phyloP scores from a whole-genome alignment of 2,113 vertebrate genomes.

The Leptosomus discolor region DNA sequence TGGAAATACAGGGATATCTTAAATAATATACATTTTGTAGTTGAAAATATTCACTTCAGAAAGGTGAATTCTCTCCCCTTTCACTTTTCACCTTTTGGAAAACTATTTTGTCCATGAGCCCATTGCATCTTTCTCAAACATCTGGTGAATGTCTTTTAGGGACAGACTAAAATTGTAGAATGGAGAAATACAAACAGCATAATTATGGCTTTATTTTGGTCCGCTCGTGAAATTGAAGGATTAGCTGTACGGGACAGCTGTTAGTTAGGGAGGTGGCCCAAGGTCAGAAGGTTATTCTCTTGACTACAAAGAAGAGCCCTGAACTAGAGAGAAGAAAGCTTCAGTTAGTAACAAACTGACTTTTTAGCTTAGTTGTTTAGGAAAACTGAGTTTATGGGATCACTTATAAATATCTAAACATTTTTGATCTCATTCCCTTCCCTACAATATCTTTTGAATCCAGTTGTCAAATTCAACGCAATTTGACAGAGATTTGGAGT shows the following conservation, averaged over 20 bases:
- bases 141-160: background rate
- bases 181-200: constrained; percentile 26
- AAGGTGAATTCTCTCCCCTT: background rate
- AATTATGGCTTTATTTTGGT: constrained; percentile 53
- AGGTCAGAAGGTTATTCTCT: constrained; percentile 47
- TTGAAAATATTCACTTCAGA: background rate
- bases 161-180: constrained; percentile 41
- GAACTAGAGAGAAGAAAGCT: background rate
- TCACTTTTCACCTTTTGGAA: background rate
- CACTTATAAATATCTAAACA: background rate
- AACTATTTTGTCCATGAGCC: background rate
- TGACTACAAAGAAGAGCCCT: background rate
- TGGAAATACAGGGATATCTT: background rate
- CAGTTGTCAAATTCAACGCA: background rate
- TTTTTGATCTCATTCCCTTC: background rate
- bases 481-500: background rate
- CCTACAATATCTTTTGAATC: background rate
- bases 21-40: background rate
- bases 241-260: background rate
- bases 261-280: constrained; percentile 12
- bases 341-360: background rate
- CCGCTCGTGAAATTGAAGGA: constrained; percentile 51
- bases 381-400: background rate
- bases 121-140: background rate
- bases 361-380: background rate